Evolutionary conservation across 2,888 invertebrate species (phyloP).

Genomic region (Dugesia japonica): DNA sequence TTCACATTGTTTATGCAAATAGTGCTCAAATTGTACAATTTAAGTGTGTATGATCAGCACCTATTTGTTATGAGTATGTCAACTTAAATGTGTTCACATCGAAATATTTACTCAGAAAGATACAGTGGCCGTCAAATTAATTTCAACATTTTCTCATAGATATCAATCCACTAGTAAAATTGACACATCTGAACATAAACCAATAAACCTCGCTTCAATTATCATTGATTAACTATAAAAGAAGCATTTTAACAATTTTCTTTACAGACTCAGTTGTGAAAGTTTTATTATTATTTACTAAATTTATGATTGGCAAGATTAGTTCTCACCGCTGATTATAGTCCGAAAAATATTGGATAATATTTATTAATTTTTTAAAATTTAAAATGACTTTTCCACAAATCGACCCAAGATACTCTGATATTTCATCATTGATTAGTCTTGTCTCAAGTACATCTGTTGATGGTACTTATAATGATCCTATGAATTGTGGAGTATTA

Average conservation of each 20-base stretch:
- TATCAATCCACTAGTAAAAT: constrained; percentile 11
- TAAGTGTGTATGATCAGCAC: background rate
- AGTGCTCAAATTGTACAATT: background rate
- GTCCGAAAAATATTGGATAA: background rate
- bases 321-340: background rate
- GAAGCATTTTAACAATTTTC: background rate
- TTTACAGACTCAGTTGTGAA: constrained; percentile 3
- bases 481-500: background rate
- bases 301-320: background rate
- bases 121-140: background rate
- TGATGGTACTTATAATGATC: background rate
- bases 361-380: background rate
- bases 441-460: background rate
- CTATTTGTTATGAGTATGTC: constrained; percentile 20
- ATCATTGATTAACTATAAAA: constrained; percentile 20
- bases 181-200: constrained; percentile 20
- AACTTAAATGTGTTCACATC: constrained; percentile 11
- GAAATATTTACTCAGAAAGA: constrained; percentile 15
- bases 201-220: constrained; percentile 11
- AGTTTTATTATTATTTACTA: background rate
- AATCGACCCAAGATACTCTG: background rate
- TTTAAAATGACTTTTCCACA: background rate
- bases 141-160: constrained; percentile 13
- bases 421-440: background rate
- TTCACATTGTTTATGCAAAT: background rate